Evolutionary conservation across 2,888 invertebrate genomes (phyloP), one percentile per base, ranked within the genome.

Genomic region (Parelbella ahira): DNA sequence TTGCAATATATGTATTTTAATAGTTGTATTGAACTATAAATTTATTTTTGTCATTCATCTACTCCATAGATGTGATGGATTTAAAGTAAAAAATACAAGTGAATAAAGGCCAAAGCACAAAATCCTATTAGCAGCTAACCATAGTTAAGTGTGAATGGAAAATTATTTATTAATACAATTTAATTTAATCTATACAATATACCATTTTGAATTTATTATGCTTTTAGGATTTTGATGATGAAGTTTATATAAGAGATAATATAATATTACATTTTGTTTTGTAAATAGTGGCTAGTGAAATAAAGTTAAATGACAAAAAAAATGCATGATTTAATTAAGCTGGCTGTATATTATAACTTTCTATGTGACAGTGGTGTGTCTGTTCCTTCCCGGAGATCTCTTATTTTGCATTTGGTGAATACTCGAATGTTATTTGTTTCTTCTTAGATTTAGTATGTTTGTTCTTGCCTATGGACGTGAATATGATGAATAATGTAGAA

Each of bases 331-430:
- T 21, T 10, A 29, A 7, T 13, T 13, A 5, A 20, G 6, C 6
- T 20, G 6, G 6, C 20, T 3, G 6, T 37, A 29, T 4, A 15
- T 3, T 15, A 3, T 15, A 3, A 15, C 20, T 27, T 12, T 19
- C 23, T 23, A 19, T 7, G 18, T 23, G 13, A 37, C 37, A 34
- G 30, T 28, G 29, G 42, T 45, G 49, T 53, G 58, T 38, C 34
- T 25, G 44, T 48, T 33, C 38, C 46, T 42, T 44, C 44, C 49
- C 54, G 43, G 34, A 68, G 75, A 76, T 76, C 77, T 78, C 76
- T 70, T 42, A 6, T n/a, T 49, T 54, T 65, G 76, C 75, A 76
- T 76, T 73, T 75, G 54, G 51, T 49, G 50, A 51, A 58, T 54
- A 56, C 58, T 66, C 67, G 63, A 67, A 61, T n/a, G n/a, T n/a